Base-by-base conservation (phyloP, 2,113 vertebrate species). In the Noctilio leporinus region DNA sequence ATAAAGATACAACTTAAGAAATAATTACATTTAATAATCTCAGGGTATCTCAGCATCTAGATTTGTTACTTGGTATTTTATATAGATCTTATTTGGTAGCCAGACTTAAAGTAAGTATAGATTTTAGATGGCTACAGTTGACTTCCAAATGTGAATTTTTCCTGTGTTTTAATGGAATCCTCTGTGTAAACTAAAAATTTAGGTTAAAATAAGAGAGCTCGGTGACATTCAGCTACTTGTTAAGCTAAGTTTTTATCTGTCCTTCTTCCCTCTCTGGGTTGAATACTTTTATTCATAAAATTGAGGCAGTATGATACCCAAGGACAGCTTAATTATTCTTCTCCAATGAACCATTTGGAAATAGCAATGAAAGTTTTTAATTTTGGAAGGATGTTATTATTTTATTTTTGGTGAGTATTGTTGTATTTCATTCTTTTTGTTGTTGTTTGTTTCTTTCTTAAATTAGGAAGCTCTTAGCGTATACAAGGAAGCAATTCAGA, bases 401-500 rank as follows among this genome's bases (percentile, higher is more conserved):
- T 95, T 92, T 73, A 49, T 95, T 97, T 83, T 16, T 55, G n/a
- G 28, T 33, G 83, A 64, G 55, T 94, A 72, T 69, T 65, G 53
- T 73, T 96, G n/a, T 96, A 33, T 59, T 95, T 97, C 95, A 53
- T 94, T 24, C 75, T 38, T 87, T 67, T 30, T 95, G n/a, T n/a
- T n/a, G n/a, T 35, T 95, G 7, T 40, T 81, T 43, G 35, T 55
- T 0, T 86, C 1, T 96, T 55, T 96, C 40, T 94, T 53, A 92
- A 90, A 96, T 94, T 98, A 99, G 99, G 99, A 99, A 98, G 99
- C 99, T 84, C 98, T 99, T 93, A 97, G 91, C 1, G 99, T 99
- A 92, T 99, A 99, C 98, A 99, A 99, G 98, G 99, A 99, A 98
- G 99, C 99, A 95, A 98, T 99, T 98, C 99, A 99, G 98, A 99